These are phyloP conservation scores for Watersipora subatra DNA, from an alignment of 1,140 invertebrate genomes.

Conservation along the genomic window DNA sequence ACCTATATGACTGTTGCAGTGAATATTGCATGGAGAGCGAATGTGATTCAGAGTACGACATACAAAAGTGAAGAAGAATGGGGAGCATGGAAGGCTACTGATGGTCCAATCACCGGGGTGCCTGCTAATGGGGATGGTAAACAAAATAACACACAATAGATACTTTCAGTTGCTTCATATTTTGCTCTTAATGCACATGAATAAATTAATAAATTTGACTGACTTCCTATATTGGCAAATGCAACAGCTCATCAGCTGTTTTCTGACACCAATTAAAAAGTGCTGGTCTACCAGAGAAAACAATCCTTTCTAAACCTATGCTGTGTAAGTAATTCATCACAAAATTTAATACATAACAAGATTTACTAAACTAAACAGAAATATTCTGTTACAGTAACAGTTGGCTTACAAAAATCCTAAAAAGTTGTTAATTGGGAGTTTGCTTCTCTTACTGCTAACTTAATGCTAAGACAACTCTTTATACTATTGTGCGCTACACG, in stretches of 20 bases:
- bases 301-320: background rate
- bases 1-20: too few relatives aligned
- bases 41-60: conserved; percentile 4
- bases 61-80: conserved; percentile 4
- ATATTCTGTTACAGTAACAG: too few relatives aligned
- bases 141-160: background rate
- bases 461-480: too few relatives aligned
- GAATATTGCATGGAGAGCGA: conserved; percentile 5
- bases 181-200: background rate
- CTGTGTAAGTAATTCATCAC: too few relatives aligned
- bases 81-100: conserved; percentile 7
- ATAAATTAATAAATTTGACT: background rate
- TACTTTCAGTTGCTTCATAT: background rate
- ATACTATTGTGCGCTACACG: too few relatives aligned
- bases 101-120: background rate
- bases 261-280: background rate
- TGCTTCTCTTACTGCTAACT: too few relatives aligned
- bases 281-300: background rate
- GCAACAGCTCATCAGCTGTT: background rate
- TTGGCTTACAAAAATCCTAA: too few relatives aligned
- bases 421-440: too few relatives aligned
- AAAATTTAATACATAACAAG: too few relatives aligned
- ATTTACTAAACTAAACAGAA: too few relatives aligned
- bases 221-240: background rate
- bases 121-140: conserved; percentile 1